These are phyloP conservation scores for Sesia apiformis DNA, from an alignment of 2,888 invertebrate species.

Conservation along the genomic window DNA sequence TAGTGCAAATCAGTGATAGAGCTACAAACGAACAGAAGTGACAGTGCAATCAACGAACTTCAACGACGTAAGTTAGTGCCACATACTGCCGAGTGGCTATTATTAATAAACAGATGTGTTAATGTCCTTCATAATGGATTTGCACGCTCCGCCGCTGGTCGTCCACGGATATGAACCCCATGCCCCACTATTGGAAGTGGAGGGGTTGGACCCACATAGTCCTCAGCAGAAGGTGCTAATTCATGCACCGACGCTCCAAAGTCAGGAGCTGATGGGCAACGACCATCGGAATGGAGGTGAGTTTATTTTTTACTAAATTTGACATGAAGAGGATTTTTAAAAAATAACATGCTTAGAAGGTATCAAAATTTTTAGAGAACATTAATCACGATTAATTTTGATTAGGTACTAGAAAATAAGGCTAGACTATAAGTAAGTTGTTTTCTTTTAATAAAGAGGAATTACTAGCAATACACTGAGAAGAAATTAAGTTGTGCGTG, in stretches of 20 bases:
- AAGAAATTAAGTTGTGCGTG: too few relatives aligned
- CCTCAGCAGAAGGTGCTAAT: slow-evolving; percentile 67
- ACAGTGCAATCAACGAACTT: slow-evolving; percentile 22
- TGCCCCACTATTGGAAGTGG: slow-evolving; percentile 60
- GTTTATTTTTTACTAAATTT: slow-evolving; percentile 7
- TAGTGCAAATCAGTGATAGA: slow-evolving; percentile 25
- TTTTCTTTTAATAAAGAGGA: too few relatives aligned
- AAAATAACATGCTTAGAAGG: too few relatives aligned
- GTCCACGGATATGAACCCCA: slow-evolving; percentile 67
- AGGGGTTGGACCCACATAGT: slow-evolving; percentile 63
- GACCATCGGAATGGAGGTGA: slow-evolving; percentile 67
- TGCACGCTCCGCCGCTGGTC: slow-evolving; percentile 59
- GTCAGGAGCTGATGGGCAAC: slow-evolving; percentile 53
- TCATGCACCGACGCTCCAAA: slow-evolving; percentile 56
- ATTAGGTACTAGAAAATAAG: too few relatives aligned
- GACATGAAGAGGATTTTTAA: too few relatives aligned
- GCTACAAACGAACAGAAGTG: slow-evolving; percentile 16
- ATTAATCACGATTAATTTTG: too few relatives aligned
- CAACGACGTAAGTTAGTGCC: slow-evolving; percentile 24
- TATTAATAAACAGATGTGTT: slow-evolving; percentile 19
- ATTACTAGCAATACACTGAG: too few relatives aligned
- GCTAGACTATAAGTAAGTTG: too few relatives aligned
- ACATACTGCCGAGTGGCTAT: neutral
- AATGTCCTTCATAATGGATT: slow-evolving; percentile 38
- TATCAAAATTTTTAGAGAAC: too few relatives aligned